Conservation (phyloP, 2,888 invertebrate species). For the Ichneumoninae sp. region DNA sequence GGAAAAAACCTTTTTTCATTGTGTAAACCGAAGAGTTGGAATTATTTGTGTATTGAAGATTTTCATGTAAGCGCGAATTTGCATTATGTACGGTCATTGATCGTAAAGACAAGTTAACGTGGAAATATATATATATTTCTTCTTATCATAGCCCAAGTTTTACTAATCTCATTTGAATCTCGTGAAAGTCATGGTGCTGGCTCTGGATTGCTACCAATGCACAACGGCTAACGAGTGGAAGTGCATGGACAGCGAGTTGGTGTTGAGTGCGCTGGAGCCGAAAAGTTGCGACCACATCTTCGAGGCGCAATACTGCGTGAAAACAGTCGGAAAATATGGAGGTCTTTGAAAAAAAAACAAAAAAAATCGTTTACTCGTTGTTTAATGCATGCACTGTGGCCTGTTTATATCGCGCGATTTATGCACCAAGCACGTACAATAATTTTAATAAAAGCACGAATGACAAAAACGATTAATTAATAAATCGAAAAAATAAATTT, state of each 20-base stretch:
- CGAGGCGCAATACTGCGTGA: slow-evolving; percentile 93
- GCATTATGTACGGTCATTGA: not conserved
- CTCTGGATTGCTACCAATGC: slow-evolving; percentile 92
- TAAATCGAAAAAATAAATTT: not conserved
- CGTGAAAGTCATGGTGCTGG: slow-evolving; percentile 71
- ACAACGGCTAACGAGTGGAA: slow-evolving; percentile 87
- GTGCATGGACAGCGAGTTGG: slow-evolving; percentile 89
- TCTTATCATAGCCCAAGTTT: slow-evolving; percentile 2
- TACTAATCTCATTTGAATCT: slow-evolving; percentile 42
- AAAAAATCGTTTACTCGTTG: slow-evolving; percentile 29
- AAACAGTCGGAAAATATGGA: slow-evolving; percentile 86
- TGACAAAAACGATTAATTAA: not conserved
- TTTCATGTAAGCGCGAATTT: not conserved
- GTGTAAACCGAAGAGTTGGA: not conserved
- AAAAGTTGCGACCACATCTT: slow-evolving; percentile 90
- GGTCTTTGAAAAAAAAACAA: slow-evolving; percentile 73
- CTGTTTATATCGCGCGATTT: not conserved
- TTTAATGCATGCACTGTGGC: slow-evolving; percentile 32
- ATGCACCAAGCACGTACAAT: slow-evolving; percentile 12
- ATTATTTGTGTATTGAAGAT: not conserved
- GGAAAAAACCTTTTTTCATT: not conserved
- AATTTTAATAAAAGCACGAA: not conserved
- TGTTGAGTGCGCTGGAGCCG: slow-evolving; percentile 87
- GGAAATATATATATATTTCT: not conserved
- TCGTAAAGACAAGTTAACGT: not conserved